A percentile compares a stretch with the other conserved stretches of the same genome.
These are phyloP conservation scores for Diadophis punctatus DNA, from an alignment of 2,113 vertebrate species.

Conservation along the genomic window DNA sequence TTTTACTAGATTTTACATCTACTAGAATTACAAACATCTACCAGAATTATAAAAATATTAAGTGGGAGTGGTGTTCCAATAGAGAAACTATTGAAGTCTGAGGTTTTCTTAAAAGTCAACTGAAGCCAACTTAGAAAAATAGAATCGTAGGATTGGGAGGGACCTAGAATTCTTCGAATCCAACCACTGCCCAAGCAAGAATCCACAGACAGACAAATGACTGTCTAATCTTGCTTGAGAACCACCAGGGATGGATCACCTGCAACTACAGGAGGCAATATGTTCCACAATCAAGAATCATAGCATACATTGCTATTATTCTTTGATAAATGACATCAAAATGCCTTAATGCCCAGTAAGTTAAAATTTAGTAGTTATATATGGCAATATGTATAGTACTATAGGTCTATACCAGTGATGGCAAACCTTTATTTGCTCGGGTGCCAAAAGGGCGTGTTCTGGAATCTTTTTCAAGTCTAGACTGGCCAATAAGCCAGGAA, in stretches of 20 bases:
- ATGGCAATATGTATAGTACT: not conserved
- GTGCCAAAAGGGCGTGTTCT: no score
- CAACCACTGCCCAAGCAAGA: not conserved
- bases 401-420: not conserved
- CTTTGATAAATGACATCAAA: not conserved
- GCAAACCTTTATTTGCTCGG: no score
- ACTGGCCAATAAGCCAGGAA: not conserved
- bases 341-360: not conserved
- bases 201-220: not conserved
- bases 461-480: not conserved
- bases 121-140: not conserved
- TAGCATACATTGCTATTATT: not conserved
- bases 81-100: not conserved
- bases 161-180: not conserved
- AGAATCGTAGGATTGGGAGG: not conserved
- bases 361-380: not conserved
- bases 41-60: not conserved
- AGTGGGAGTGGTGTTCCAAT: not conserved
- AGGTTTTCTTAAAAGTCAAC: not conserved
- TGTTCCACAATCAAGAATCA: not conserved
- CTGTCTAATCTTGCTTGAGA: not conserved
- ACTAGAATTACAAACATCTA: not conserved
- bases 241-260: not conserved
- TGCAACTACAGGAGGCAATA: not conserved
- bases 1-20: not conserved